phyloP scores from a whole-genome alignment of 2,888 invertebrate genomes.

The Saturnia japonica region DNA sequence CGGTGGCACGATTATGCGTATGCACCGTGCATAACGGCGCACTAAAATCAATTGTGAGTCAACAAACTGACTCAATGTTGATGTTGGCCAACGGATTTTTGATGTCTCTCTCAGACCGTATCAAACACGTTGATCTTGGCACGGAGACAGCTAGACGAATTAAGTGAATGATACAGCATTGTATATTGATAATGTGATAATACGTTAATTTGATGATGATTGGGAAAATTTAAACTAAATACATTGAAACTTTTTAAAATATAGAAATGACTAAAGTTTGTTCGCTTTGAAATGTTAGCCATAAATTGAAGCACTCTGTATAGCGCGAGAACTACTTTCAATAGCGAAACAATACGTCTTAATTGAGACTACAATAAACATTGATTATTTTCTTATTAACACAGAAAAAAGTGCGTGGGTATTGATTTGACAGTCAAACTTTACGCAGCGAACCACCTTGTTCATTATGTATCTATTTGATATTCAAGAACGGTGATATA shows the following conservation, averaged over 20 bases:
- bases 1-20: conserved; percentile 7
- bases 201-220: background rate
- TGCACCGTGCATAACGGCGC: conserved; percentile 16
- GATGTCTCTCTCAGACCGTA: conserved; percentile 12
- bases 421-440: too few relatives aligned
- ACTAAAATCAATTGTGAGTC: conserved; percentile 19
- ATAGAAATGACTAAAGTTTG: too few relatives aligned
- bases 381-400: too few relatives aligned
- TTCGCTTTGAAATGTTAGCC: too few relatives aligned
- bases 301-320: too few relatives aligned
- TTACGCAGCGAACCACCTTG: too few relatives aligned
- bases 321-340: too few relatives aligned
- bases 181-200: background rate
- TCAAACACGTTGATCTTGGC: conserved; percentile 1
- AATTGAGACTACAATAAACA: too few relatives aligned
- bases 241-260: background rate
- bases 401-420: too few relatives aligned
- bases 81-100: background rate
- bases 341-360: too few relatives aligned
- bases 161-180: conserved; percentile 9
- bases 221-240: background rate
- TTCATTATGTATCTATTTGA: too few relatives aligned
- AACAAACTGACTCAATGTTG: background rate
- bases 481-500: background rate
- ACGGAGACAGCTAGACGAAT: background rate